Evolutionary conservation across 1,140 invertebrate genomes (phyloP).

Genomic region (Hormaphis cornu): DNA sequence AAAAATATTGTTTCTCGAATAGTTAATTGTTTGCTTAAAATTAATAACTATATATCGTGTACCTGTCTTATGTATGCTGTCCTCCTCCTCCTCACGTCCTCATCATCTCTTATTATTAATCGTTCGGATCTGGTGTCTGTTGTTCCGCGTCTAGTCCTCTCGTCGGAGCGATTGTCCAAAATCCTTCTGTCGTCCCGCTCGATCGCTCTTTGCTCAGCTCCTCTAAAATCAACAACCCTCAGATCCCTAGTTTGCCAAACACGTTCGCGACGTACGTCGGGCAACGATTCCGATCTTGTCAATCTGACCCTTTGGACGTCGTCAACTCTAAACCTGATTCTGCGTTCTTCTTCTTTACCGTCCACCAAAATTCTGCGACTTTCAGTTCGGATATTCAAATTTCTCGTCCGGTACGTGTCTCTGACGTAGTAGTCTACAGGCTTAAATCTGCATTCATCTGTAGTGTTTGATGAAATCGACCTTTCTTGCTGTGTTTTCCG

Average conservation of each 20-base stretch:
- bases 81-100: not conserved
- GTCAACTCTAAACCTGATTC: not conserved
- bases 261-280: not conserved
- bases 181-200: not conserved
- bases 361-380: not conserved
- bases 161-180: not conserved
- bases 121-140: not conserved
- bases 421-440: not conserved
- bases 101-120: not conserved
- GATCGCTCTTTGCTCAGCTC: not conserved
- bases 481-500: not conserved
- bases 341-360: not conserved
- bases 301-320: not conserved
- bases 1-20: not conserved
- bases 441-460: not conserved
- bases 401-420: constrained; percentile 7
- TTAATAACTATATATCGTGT: not conserved
- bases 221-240: not conserved
- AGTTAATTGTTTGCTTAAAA: not conserved
- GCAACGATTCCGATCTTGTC: constrained; percentile 7
- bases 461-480: not conserved
- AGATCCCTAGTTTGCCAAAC: not conserved
- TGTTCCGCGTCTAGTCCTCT: not conserved
- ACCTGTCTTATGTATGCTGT: not conserved
- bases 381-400: constrained; percentile 3